Percentiles rank a stretch among this genome's conserved stretches.
Conservation (phyloP, 1,140 invertebrate species). For the Dendroctonus valens region DNA sequence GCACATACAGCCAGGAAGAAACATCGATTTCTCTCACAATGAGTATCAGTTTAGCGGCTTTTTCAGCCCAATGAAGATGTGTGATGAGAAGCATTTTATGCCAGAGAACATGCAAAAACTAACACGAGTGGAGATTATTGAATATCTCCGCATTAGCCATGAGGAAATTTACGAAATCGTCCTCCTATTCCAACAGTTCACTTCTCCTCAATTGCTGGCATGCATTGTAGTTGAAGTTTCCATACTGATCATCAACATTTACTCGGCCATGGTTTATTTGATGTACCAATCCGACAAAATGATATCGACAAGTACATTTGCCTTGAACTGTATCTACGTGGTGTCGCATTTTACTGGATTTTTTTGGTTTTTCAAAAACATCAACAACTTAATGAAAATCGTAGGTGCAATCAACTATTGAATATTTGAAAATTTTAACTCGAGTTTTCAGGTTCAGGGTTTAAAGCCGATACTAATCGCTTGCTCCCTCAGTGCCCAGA, state of each 20-base stretch:
- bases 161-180: slow-evolving; percentile 3
- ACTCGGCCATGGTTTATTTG: slow-evolving; percentile 3
- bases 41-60: slow-evolving; percentile 6
- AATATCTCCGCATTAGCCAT: slow-evolving; percentile 8
- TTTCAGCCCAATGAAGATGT: not conserved
- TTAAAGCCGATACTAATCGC: slow-evolving; percentile 18
- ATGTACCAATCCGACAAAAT: slow-evolving; percentile 1
- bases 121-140: slow-evolving; percentile 1
- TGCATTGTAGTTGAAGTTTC: slow-evolving; percentile 1
- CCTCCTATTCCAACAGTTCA: not conserved
- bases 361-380: slow-evolving; percentile 3
- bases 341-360: slow-evolving; percentile 3
- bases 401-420: slow-evolving; percentile 1
- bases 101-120: not conserved
- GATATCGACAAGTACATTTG: not conserved
- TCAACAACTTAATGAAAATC: not conserved
- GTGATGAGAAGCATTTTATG: slow-evolving; percentile 1
- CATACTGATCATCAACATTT: not conserved
- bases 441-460: slow-evolving; percentile 14
- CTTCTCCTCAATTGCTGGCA: not conserved
- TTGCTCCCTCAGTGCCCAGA: not conserved
- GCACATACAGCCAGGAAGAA: not conserved
- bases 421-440: too few species aligned
- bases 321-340: slow-evolving; percentile 2
- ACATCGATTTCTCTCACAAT: slow-evolving; percentile 7